Percentiles rank a stretch among this genome's conserved stretches.
Evolutionary conservation across 2,797 vertebrate species (phyloP).

Genomic region (Stomatorhinus walkeri): DNA sequence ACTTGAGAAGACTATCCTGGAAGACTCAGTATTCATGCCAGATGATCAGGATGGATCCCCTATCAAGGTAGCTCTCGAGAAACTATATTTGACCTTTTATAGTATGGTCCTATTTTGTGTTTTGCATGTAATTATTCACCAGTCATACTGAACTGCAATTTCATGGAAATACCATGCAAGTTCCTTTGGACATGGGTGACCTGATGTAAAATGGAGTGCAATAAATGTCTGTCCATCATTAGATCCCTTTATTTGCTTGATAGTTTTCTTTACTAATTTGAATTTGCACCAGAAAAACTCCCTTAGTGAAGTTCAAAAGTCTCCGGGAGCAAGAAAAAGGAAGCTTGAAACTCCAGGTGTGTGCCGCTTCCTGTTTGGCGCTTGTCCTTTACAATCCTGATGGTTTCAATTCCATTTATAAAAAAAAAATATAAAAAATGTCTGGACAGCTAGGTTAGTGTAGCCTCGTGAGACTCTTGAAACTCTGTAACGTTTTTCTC

Average conservation of each 20-base stretch:
- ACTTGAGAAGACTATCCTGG: constrained; percentile 23
- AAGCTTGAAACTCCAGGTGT: constrained; percentile 14
- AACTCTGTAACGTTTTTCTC: neutral
- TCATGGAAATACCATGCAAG: neutral
- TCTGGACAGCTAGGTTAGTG: neutral
- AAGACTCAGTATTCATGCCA: constrained; percentile 18
- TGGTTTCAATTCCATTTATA: neutral
- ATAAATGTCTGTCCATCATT: neutral
- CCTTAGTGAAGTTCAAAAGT: neutral
- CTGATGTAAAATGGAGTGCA: neutral
- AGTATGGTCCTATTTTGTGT: neutral
- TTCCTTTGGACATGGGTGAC: neutral
- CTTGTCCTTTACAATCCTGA: neutral
- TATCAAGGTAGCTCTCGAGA: constrained; percentile 23
- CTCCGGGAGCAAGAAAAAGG: constrained; percentile 16
- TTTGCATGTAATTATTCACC: neutral
- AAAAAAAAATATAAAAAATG: neutral
- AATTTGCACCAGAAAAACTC: neutral
- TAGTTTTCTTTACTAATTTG: neutral
- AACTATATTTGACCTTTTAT: neutral
- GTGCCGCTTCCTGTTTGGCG: neutral
- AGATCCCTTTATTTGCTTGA: neutral
- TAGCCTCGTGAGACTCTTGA: neutral
- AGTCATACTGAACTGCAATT: neutral
- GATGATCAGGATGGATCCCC: constrained; percentile 7